Evolutionary conservation across 1,140 invertebrate genomes (phyloP).

Genomic region (Caenorhabditis tropicalis): DNA sequence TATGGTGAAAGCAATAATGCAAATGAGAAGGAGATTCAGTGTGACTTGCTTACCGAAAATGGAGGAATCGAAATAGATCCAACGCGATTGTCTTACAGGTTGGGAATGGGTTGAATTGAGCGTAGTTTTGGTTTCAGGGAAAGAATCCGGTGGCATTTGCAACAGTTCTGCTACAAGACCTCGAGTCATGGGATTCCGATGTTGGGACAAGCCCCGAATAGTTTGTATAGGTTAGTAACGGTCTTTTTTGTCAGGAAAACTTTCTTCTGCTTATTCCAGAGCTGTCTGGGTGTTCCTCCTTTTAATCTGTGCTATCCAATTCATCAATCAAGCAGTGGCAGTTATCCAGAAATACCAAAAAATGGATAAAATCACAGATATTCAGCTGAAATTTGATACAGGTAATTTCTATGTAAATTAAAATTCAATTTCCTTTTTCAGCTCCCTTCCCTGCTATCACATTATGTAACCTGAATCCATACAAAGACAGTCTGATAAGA

Average conservation of each 20-base stretch:
- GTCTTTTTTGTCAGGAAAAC: no score
- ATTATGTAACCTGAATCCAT: constrained; percentile 67
- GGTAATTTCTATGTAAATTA: background rate
- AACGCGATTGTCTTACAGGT: constrained; percentile 53
- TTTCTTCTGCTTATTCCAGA: no score
- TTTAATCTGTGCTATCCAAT: constrained; percentile 58
- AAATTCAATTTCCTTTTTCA: constrained; percentile 45
- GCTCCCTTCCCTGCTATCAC: constrained; percentile 68
- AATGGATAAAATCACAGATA: constrained; percentile 69
- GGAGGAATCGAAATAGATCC: constrained; percentile 53
- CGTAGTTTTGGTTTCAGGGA: constrained; percentile 32
- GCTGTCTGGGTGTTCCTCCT: constrained; percentile 62
- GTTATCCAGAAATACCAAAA: constrained; percentile 65
- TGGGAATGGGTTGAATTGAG: background rate
- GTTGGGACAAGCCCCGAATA: constrained; percentile 67
- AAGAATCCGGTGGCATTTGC: constrained; percentile 61
- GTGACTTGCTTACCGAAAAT: constrained; percentile 49
- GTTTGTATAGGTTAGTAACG: constrained; percentile 57
- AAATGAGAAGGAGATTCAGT: constrained; percentile 51
- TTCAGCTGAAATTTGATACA: constrained; percentile 65
- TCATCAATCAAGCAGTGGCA: constrained; percentile 60
- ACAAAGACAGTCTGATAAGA: constrained; percentile 63
- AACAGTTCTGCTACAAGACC: constrained; percentile 68
- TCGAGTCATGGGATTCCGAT: constrained; percentile 68
- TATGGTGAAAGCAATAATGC: constrained; percentile 53